A percentile compares a stretch with the other conserved stretches of the same genome.
Evolutionary conservation across 2,113 vertebrate species (phyloP).

Genomic region (Tupaia tana): DNA sequence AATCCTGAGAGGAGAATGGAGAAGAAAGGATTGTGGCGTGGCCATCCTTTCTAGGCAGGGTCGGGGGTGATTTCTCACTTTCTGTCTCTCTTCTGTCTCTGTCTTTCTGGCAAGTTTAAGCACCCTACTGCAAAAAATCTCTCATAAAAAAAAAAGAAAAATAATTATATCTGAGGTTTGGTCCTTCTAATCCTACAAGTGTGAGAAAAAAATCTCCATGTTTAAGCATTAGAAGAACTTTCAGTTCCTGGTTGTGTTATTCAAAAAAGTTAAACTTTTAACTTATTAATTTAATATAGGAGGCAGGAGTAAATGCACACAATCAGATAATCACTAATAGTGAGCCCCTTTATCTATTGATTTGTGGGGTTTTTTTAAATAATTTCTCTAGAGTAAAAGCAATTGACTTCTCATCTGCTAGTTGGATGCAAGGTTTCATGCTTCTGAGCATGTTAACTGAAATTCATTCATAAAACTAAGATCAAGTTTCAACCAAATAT

Average conservation of each 20-base stretch:
- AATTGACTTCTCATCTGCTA: conserved; percentile 51
- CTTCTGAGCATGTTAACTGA: conserved; percentile 50
- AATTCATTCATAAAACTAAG: conserved; percentile 37
- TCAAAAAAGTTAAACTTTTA: conserved; percentile 42
- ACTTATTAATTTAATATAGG: conserved; percentile 4
- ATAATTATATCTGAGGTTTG: background rate
- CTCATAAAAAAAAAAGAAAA: background rate
- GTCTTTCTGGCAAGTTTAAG: too few species aligned
- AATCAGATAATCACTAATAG: conserved; percentile 42
- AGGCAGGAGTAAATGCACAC: conserved; percentile 23
- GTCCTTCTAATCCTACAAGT: conserved; percentile 59
- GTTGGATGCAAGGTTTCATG: conserved; percentile 7
- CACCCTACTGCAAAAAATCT: too few species aligned
- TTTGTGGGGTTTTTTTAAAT: conserved; percentile 67
- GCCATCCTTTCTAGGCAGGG: too few species aligned
- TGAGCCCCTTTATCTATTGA: conserved; percentile 56
- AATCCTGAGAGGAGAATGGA: too few species aligned
- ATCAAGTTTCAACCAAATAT: conserved; percentile 51
- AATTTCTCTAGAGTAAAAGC: conserved; percentile 60
- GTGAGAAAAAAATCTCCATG: background rate
- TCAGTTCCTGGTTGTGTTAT: conserved; percentile 8
- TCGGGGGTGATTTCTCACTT: too few species aligned
- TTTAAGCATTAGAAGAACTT: conserved; percentile 35
- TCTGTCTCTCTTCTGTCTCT: too few species aligned
- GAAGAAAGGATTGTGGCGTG: too few species aligned